phyloP scores from a whole-genome alignment of 2,797 vertebrate genomes.

The Esox lucius region DNA sequence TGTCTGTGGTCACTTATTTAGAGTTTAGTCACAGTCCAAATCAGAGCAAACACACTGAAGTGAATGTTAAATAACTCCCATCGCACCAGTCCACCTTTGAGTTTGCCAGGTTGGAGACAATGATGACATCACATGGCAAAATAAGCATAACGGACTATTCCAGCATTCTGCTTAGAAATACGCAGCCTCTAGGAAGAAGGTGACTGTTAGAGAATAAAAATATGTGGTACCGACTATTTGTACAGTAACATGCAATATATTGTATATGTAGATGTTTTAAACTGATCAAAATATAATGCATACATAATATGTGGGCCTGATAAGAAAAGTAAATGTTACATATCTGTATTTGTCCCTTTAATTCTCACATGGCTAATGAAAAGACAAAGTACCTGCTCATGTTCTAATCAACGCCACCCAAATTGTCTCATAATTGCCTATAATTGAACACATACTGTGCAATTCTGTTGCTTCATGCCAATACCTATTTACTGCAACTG shows the following conservation, averaged over 20 bases:
- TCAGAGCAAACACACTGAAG: slow-evolving; percentile 70
- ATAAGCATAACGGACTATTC: slow-evolving; percentile 5
- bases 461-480: slow-evolving; percentile 64
- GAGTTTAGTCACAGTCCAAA: slow-evolving; percentile 66
- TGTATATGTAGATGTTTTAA: too few relatives aligned
- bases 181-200: neutral
- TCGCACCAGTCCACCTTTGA: slow-evolving; percentile 18
- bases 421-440: slow-evolving; percentile 74
- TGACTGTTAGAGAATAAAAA: too few relatives aligned
- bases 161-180: neutral
- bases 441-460: slow-evolving; percentile 68
- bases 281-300: too few relatives aligned
- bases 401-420: slow-evolving; percentile 65
- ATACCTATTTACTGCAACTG: slow-evolving; percentile 53
- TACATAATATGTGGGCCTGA: too few relatives aligned
- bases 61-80: slow-evolving; percentile 65
- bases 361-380: slow-evolving; percentile 41
- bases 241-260: too few relatives aligned
- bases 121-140: slow-evolving; percentile 35
- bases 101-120: slow-evolving; percentile 43
- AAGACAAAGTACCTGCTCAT: slow-evolving; percentile 62
- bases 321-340: neutral
- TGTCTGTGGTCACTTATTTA: slow-evolving; percentile 66
- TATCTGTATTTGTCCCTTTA: slow-evolving; percentile 36
- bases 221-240: too few relatives aligned